Percentiles rank a stretch among this genome's conserved stretches.
These are phyloP conservation scores for Diarsia rubi DNA, from an alignment of 2,888 invertebrate genomes.

Conservation along the genomic window DNA sequence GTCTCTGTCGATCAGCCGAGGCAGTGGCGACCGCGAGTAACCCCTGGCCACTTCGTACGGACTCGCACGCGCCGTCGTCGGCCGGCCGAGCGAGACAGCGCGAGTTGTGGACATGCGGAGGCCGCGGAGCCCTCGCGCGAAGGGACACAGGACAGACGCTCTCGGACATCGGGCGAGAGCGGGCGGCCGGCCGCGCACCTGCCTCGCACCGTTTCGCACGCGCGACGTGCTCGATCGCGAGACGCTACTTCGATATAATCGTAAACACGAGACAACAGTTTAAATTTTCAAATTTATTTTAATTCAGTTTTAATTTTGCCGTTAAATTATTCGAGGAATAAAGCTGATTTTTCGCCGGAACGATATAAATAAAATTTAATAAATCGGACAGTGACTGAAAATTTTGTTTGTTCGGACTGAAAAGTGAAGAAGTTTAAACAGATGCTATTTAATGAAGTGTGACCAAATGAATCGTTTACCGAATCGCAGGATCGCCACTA, in stretches of 20 bases:
- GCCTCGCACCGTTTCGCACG: slow-evolving; percentile 84
- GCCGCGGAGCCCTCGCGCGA: slow-evolving; percentile 89
- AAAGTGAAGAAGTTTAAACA: slow-evolving; percentile 83
- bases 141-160: slow-evolving; percentile 91
- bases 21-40: slow-evolving; percentile 90
- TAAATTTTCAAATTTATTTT: slow-evolving; percentile 69
- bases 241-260: slow-evolving; percentile 77
- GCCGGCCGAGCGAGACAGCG: slow-evolving; percentile 88
- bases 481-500: slow-evolving; percentile 86
- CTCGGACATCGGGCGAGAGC: slow-evolving; percentile 91
- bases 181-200: slow-evolving; percentile 90
- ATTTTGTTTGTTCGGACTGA: slow-evolving; percentile 76
- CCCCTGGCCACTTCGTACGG: slow-evolving; percentile 90
- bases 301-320: slow-evolving; percentile 55
- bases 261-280: slow-evolving; percentile 83
- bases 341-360: slow-evolving; percentile 64
- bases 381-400: slow-evolving; percentile 78
- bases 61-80: slow-evolving; percentile 90
- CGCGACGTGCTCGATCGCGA: slow-evolving; percentile 87
- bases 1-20: slow-evolving; percentile 88
- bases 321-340: slow-evolving; percentile 55
- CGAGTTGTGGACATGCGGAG: slow-evolving; percentile 87
- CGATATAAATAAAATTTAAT: slow-evolving; percentile 63
- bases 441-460: slow-evolving; percentile 78
- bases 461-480: slow-evolving; percentile 77